These are phyloP conservation scores for Stomatorhinus ivindoensis DNA, from an alignment of 2,113 vertebrate genomes.

Conservation along the genomic window DNA sequence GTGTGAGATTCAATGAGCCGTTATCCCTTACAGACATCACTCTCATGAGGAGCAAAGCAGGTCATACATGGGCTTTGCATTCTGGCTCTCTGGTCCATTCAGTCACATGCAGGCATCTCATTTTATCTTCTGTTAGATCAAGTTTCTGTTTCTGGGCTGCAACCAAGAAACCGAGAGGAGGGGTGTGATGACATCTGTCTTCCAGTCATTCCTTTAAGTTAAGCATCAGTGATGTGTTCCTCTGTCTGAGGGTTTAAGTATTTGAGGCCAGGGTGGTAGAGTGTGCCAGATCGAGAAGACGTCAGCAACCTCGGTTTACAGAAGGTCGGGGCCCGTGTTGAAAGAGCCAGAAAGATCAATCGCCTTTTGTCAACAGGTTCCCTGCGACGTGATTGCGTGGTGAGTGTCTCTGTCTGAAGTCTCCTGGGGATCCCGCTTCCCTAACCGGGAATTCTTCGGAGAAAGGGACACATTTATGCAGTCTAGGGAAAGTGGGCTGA, in stretches of 20 bases:
- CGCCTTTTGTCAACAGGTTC: neutral
- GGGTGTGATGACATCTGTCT: neutral
- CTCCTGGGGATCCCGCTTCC: neutral
- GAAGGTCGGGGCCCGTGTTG: conserved; percentile 24
- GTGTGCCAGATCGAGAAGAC: conserved; percentile 20
- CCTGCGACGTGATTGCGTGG: neutral
- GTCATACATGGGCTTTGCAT: neutral
- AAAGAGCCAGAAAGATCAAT: conserved; percentile 26
- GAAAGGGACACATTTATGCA: conserved; percentile 12
- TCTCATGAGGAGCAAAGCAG: neutral
- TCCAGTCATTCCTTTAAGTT: neutral
- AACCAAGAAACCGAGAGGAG: neutral
- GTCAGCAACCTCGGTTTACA: conserved; percentile 8
- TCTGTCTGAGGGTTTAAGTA: conserved; percentile 11
- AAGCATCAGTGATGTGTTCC: too few relatives aligned
- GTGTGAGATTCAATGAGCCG: neutral
- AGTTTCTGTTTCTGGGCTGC: neutral
- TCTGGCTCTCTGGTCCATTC: neutral
- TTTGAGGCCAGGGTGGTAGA: conserved; percentile 19
- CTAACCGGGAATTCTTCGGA: neutral
- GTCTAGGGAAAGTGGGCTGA: neutral
- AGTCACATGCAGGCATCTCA: neutral
- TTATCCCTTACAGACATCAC: neutral
- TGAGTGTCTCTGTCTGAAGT: neutral
- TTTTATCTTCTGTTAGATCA: neutral